These are phyloP conservation scores for Drosophila tanythrix DNA, from an alignment of 2,888 invertebrate genomes.

Conservation along the genomic window DNA sequence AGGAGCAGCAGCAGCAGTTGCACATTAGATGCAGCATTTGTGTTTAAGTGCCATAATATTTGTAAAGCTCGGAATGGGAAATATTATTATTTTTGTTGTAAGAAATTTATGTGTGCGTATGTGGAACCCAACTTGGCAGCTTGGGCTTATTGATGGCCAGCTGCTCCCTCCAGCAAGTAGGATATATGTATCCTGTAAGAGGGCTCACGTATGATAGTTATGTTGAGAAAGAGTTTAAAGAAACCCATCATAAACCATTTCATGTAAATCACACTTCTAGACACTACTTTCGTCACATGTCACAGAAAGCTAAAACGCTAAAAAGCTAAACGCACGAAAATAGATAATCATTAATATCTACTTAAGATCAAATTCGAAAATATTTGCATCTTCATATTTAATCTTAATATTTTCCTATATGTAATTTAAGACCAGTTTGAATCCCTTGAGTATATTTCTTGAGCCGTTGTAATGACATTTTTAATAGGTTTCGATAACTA, in stretches of 20 bases:
- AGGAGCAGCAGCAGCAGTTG: slow-evolving; percentile 33
- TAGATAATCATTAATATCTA: background rate
- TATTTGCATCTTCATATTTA: background rate
- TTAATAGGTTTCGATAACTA: background rate
- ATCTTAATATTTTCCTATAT: background rate
- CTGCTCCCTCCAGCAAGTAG: background rate
- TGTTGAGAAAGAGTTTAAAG: background rate
- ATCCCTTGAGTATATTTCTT: background rate
- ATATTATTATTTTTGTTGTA: slow-evolving; percentile 41
- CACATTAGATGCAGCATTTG: slow-evolving; percentile 72
- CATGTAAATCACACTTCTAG: background rate
- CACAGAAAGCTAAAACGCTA: background rate
- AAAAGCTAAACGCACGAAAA: background rate
- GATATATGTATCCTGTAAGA: background rate
- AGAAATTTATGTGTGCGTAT: slow-evolving; percentile 58
- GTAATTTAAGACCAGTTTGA: background rate
- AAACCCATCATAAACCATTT: background rate
- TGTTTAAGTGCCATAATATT: slow-evolving; percentile 73
- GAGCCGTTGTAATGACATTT: background rate
- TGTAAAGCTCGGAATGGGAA: slow-evolving; percentile 59
- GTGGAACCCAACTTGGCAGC: slow-evolving; percentile 24
- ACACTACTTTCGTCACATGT: background rate
- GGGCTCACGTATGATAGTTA: background rate
- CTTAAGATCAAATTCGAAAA: background rate
- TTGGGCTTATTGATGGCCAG: slow-evolving; percentile 36